Conservation (phyloP, 2,113 vertebrate species). For the Petroica traversi region DNA sequence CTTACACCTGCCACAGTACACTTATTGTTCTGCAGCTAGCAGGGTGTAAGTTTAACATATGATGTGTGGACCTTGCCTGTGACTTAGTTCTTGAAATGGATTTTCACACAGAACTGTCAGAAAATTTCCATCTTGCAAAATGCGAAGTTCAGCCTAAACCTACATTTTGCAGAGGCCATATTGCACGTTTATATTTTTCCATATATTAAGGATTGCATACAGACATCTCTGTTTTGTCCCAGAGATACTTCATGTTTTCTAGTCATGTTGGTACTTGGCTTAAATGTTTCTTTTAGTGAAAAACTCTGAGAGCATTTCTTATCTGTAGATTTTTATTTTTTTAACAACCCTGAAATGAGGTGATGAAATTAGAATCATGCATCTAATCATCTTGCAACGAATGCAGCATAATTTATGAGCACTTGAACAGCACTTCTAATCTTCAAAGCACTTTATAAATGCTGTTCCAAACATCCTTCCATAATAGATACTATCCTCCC, state of each 20-base stretch:
- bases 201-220: neutral
- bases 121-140: neutral
- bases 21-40: neutral
- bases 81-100: slow-evolving; percentile 5
- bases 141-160: neutral
- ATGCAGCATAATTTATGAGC: neutral
- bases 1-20: neutral
- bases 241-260: neutral
- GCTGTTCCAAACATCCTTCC: neutral
- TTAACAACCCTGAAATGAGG: neutral
- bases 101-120: neutral
- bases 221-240: neutral
- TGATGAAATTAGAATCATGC: neutral
- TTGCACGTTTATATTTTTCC: neutral
- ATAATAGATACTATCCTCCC: neutral
- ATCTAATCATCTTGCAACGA: neutral
- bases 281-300: neutral
- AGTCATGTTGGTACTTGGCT: neutral
- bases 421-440: neutral
- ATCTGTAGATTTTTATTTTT: neutral
- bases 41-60: neutral
- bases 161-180: neutral
- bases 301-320: neutral
- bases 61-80: neutral
- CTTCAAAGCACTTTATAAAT: slow-evolving; percentile 3